These are phyloP conservation scores for Electrophaes corylata DNA, from an alignment of 2,888 invertebrate genomes.

Conservation along the genomic window DNA sequence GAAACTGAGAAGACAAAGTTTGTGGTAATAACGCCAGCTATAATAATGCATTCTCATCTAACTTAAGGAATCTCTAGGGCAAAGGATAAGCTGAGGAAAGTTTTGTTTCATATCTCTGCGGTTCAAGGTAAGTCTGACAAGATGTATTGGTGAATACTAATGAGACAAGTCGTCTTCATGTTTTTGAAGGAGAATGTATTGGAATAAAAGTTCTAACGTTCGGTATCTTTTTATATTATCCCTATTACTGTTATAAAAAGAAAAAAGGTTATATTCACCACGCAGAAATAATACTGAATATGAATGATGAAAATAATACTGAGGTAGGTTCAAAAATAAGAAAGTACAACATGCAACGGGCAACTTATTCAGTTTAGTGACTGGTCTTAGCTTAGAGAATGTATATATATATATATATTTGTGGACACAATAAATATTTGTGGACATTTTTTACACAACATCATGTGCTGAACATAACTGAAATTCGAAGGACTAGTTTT, in stretches of 20 bases:
- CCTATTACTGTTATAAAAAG: too few relatives aligned
- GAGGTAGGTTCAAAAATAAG: too few relatives aligned
- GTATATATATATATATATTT: too few relatives aligned
- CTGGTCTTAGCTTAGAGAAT: too few relatives aligned
- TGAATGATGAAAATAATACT: too few relatives aligned
- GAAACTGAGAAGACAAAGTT: neutral
- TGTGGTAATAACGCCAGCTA: neutral
- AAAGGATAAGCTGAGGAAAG: neutral
- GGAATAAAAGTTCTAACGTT: slow-evolving; percentile 13
- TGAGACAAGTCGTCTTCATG: slow-evolving; percentile 18
- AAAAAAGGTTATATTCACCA: neutral
- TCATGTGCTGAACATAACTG: too few relatives aligned
- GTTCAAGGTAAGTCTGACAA: slow-evolving; percentile 22
- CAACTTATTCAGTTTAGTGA: too few relatives aligned
- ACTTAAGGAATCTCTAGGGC: neutral
- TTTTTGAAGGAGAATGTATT: slow-evolving; percentile 13
- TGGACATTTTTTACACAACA: too few relatives aligned
- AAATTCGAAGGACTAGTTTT: too few relatives aligned
- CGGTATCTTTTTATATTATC: slow-evolving; percentile 3
- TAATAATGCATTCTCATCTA: neutral
- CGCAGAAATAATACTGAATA: too few relatives aligned
- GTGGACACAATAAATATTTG: too few relatives aligned
- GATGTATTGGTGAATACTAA: slow-evolving; percentile 37
- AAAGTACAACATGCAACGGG: too few relatives aligned
- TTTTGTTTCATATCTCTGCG: slow-evolving; percentile 6